Base-by-base conservation (phyloP, 2,888 invertebrate species). In the Oscheius myriophilus region DNA sequence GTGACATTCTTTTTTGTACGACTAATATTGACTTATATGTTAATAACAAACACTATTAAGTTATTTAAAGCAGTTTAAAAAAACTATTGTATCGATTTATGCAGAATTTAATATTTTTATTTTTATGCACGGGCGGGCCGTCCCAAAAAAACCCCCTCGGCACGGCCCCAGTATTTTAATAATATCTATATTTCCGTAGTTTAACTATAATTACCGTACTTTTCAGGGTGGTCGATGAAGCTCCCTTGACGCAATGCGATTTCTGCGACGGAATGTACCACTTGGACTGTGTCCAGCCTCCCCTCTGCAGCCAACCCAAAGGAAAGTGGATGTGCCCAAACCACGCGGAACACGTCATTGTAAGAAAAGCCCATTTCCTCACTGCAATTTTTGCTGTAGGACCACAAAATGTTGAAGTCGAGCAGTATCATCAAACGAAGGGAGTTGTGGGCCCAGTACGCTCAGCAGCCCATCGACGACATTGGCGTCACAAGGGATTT, bases 251-350 rank as follows among this genome's bases (percentile, higher is more conserved):
- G 58, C 92, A 93, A 73, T 97, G 96, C 87, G 96, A 96, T 89
- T 96, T 93, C 88, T 97, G 97, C 87, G 92, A 94, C 0, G 88
- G 93, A 67, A 90, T 92, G 79, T 96, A 92, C 87, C 97, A 97
- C 87, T 91, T 93, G 89, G 96, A 97, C 87, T 97, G 97, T 86
- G 88, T 96, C 73, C 92, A 95, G 87, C 96, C 96, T 0, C 96
- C 96, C 0, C 88, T 97, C 65, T 93, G 94, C 0, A 91, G 92
- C 0, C 89, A 93, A 73, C 96, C 96, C 0, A 91, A 92, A 2
- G 93, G 93, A 0, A 90, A 93, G 39, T 97, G 96, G 96, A 96
- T 96, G 95, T 97, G 97, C 87, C 96, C 96, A 0, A 93, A 94
- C 87, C 97, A 97, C 87, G 92, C 93, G 0, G 94, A 97, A 14